A percentile compares a stretch with the other conserved stretches of the same genome.
Conservation (phyloP, 2,113 vertebrate genomes). For the Gnathochromis pfefferi region DNA sequence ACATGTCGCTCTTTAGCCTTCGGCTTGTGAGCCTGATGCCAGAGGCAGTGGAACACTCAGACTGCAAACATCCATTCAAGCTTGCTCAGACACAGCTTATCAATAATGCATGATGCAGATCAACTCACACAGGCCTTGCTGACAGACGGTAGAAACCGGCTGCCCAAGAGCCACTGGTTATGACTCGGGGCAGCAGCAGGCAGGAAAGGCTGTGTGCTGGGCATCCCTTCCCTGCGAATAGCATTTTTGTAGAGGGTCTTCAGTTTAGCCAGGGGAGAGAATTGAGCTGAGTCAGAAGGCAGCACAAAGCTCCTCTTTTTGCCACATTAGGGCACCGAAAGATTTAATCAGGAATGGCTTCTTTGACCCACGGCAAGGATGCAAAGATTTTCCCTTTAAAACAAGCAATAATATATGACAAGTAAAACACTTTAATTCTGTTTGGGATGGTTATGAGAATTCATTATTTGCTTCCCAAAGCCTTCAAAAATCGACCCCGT, state of each 20-base stretch:
- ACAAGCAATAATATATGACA: background rate
- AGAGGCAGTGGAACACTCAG: slow-evolving; percentile 7
- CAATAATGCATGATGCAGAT: slow-evolving; percentile 67
- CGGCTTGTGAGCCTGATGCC: background rate
- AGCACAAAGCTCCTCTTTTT: background rate
- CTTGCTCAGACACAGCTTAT: slow-evolving; percentile 59
- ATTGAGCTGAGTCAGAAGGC: slow-evolving; percentile 30
- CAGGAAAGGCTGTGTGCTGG: background rate
- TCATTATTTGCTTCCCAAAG: background rate
- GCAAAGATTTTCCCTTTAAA: background rate
- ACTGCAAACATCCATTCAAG: slow-evolving; percentile 34
- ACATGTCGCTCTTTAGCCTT: slow-evolving; percentile 5
- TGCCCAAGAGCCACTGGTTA: background rate
- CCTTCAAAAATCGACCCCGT: background rate
- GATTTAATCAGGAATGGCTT: background rate
- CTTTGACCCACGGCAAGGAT: background rate
- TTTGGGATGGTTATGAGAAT: background rate
- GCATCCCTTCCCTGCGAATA: background rate
- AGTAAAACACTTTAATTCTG: background rate
- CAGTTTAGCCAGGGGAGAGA: slow-evolving; percentile 1
- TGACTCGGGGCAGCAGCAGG: background rate
- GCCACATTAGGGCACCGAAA: background rate
- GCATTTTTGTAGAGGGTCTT: background rate
- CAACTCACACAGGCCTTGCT: slow-evolving; percentile 33
- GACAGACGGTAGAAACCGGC: slow-evolving; percentile 16